Percentiles rank a stretch among this genome's conserved stretches.
Conservation (phyloP, 2,113 vertebrate species). For the Tichodroma muraria region DNA sequence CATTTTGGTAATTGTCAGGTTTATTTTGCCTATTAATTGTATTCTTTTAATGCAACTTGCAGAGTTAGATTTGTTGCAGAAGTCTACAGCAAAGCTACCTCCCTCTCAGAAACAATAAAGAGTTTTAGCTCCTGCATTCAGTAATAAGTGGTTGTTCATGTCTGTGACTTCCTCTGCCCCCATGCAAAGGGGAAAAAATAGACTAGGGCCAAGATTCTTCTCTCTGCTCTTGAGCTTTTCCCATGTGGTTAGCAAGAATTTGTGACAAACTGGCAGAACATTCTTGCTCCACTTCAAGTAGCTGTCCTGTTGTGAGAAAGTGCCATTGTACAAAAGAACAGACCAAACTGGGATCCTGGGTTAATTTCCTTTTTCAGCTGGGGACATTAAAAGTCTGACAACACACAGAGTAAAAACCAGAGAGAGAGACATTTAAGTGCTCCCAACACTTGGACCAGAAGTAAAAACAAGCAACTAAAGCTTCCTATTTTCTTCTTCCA, state of each 20-base stretch:
- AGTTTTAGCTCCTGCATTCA: neutral
- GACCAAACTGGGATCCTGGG: neutral
- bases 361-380: conserved; percentile 1
- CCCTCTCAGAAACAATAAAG: neutral
- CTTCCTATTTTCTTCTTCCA: neutral
- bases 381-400: neutral
- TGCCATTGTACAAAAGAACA: neutral
- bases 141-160: neutral
- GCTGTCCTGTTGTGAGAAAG: conserved; percentile 27
- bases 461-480: neutral
- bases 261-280: conserved; percentile 15
- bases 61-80: neutral
- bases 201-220: neutral
- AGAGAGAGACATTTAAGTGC: neutral
- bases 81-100: neutral
- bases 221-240: neutral
- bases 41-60: neutral
- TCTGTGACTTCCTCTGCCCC: neutral
- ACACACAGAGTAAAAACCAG: neutral
- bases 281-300: neutral
- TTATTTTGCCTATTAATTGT: neutral
- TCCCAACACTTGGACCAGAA: neutral
- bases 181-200: neutral
- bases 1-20: neutral
- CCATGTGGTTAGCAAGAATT: neutral